Base-by-base conservation (phyloP, 2,888 invertebrate genomes). In the Oxycera nigricornis region DNA sequence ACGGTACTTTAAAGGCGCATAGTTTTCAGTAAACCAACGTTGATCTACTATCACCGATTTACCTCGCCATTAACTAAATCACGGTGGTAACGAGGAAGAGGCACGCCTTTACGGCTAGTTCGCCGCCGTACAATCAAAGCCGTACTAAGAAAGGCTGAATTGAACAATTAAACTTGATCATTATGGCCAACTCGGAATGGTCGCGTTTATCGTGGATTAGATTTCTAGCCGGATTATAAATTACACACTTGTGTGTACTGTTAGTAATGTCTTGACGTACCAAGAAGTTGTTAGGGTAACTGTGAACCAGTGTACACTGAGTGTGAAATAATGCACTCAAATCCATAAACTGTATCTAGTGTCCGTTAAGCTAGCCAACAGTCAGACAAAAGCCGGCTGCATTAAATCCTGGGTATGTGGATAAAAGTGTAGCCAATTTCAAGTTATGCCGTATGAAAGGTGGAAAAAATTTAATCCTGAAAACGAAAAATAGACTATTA, bases 71-170 rank as follows among this genome's bases (percentile, higher is more conserved):
- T n/a, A n/a, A n/a, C n/a, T n/a, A 46, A 46, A 46, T 46, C 46
- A n/a, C 46, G 17, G 4, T 52, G 24, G 17, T 62, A 17, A 70
- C 55, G 26, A 70, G 70, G 70, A 70, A 70, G 70, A n/a, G 55
- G 35, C 70, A 55, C 70, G 22, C 70, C 52, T 70, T 70, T 46
- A 31, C n/a, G n/a, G 35, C n/a, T 67, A 17, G 26, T 39, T 14
- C 11, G 22, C 24, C 20, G 14, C 14, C 7, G 65, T n/a, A 24
- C 28, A 24, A n/a, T n/a, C 17, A 28, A 59, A 59, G 24, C 14
- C 59, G 6, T 17, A 14, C 14, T 46, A n/a, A 39, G 22, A 22
- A 3, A 7, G 39, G 9, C 26, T 70, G 31, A 22, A 31, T 11
- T 20, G 2, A 30, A 70, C 70, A 30, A 52, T 70, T 55, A 52